A percentile compares a stretch with the other conserved stretches of the same genome.
These are phyloP conservation scores for Gari tellinella DNA, from an alignment of 2,888 invertebrate genomes.

Conservation along the genomic window DNA sequence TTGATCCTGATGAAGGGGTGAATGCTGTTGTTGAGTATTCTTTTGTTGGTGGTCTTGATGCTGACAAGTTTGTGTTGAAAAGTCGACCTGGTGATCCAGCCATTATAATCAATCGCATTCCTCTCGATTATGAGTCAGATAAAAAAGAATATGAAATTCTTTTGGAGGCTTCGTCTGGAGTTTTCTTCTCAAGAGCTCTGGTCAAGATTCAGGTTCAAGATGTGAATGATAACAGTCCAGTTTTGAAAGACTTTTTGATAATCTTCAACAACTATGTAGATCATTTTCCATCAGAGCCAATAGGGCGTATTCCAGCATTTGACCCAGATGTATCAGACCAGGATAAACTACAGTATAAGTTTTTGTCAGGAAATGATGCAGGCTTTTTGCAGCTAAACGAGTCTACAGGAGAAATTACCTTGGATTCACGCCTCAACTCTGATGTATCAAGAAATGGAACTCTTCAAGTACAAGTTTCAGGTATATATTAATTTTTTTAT, in stretches of 20 bases:
- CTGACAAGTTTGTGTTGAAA: conserved; percentile 91
- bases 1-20: conserved; percentile 95
- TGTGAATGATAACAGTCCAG: conserved; percentile 96
- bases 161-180: conserved; percentile 95
- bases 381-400: conserved; percentile 93
- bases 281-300: conserved; percentile 95
- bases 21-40: conserved; percentile 98
- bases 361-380: conserved; percentile 96
- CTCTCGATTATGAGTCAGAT: conserved; percentile 97
- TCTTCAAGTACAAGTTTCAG: conserved; percentile 96
- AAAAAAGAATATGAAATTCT: conserved; percentile 95
- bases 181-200: conserved; percentile 93
- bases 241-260: conserved; percentile 94
- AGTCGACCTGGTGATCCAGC: conserved; percentile 89
- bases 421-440: conserved; percentile 97
- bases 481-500: no score
- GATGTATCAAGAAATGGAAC: conserved; percentile 97
- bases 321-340: conserved; percentile 96
- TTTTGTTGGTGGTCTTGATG: conserved; percentile 93
- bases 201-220: conserved; percentile 96
- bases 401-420: conserved; percentile 92
- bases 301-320: conserved; percentile 95
- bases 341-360: conserved; percentile 90
- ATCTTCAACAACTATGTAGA: conserved; percentile 98
- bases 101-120: conserved; percentile 94